Evolutionary conservation across 1,140 invertebrate species (phyloP), one percentile per base, ranked within the genome.

Genomic region (Anoplolepis gracilipes): DNA sequence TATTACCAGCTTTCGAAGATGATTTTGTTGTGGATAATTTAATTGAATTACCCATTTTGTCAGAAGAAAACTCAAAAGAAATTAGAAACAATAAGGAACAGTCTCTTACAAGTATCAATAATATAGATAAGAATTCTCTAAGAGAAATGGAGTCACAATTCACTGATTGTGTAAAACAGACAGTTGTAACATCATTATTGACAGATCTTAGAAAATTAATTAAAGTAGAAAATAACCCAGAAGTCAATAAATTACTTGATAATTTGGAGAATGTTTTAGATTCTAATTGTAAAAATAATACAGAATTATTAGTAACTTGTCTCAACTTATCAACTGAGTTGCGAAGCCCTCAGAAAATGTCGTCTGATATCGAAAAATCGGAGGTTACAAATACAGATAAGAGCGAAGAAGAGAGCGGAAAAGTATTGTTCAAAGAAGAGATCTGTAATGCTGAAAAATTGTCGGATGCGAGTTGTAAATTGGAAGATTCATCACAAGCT

Each of bases 241-340:
- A 93, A 36, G 92, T 91, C 30, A 86, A 78, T 33, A 92, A 94
- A 77, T 87, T 94, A 46, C 69, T 95, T 42, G 79, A 92, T 61
- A 92, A 94, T 88, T 90, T 95, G 33, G 93, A 94, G 46, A 92
- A 91, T 57, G 85, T 67, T 33, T 88, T 95, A 53, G 93, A 93
- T 6, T 42, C 94, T 8, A 91, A 94, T 25, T 93, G 75, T 64
- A 76, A 92, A 28, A 92, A 87, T 78, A 93, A 94, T 85, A 88
- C 88, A 3, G 91, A 94, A 72, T 89, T 94, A 67, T 88, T 94
- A 42, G 72, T 84, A 55, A 85, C 88, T 13, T 94, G 78, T 82
- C 84, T 94, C 22, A 87, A 90, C 82, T 7, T 53, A 64, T 88
- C 89, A 2, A 92, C 91, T 25, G 78, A 90, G 42, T 69, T 86